Evolutionary conservation across 2,888 invertebrate genomes (phyloP), one percentile per base, ranked within the genome.

Genomic region (Trimorus sp.): DNA sequence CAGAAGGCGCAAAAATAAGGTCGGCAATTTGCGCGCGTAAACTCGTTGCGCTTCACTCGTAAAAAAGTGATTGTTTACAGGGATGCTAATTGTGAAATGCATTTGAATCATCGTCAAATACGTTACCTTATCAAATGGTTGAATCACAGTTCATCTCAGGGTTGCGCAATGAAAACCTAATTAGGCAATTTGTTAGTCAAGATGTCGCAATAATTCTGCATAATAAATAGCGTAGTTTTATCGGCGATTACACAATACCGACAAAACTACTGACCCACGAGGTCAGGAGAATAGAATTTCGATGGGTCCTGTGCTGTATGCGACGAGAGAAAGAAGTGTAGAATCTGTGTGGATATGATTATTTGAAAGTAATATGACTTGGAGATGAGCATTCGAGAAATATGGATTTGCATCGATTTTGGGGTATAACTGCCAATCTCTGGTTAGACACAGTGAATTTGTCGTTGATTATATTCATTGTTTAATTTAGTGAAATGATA

Each of bases 241-340:
- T 70, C 70, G 7, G 59, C 6, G 58, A 59, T 70, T 70, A 70
- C 49, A 38, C 40, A 70, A 59, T 59, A 26, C 51, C 48, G 45
- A 58, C 69, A 69, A 69, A 69, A 58, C 69, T 69, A 68, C 68
- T 68, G 68, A 68, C 68, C 68, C 36, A n/a, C 42, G 68, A 56
- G 56, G 68, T 68, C 68, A 68, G 14, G 26, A 36, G 68, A 45
- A 68, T 68, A 68, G 56, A 68, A 56, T 68, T 68, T 68, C 37
- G 36, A 68, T 45, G 56, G 36, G 42, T n/a, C 45, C 26, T 26
- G n/a, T n/a, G 26, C 26, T 26, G 26, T 26, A 26, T 26, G 26
- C 4, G 26, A 26, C 26, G 26, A 26, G 26, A 26, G 26, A 26
- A 26, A 26, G 26, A 26, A 26, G 26, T 4, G 26, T 26, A 1